Evolutionary conservation across 2,797 vertebrate genomes (phyloP).

Genomic region (Setipinna tenuifilis): DNA sequence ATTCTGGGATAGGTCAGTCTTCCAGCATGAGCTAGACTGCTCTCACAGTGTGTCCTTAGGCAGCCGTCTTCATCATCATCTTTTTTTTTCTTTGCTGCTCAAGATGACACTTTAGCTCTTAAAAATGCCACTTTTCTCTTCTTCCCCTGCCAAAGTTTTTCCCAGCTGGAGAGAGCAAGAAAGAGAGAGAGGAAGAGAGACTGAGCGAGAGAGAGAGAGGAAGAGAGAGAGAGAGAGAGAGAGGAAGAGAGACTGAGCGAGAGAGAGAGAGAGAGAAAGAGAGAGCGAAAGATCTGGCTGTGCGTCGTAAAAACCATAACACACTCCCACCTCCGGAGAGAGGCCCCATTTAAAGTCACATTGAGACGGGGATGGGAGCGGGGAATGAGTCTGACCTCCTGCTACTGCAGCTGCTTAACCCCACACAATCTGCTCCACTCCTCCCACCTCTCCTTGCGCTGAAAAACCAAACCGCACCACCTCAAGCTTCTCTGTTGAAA

Average conservation of each 20-base stretch:
- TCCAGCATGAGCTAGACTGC: neutral
- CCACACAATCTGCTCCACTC: conserved; percentile 34
- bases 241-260: too few relatives aligned
- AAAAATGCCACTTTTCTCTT: neutral
- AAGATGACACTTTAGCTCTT: conserved; percentile 54
- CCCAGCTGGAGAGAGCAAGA: neutral
- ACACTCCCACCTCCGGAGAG: conserved; percentile 42
- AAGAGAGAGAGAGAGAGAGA: too few relatives aligned
- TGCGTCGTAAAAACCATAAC: conserved; percentile 55
- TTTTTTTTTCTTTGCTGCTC: neutral
- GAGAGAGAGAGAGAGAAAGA: too few relatives aligned
- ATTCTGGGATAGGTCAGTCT: neutral
- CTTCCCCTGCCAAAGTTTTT: conserved; percentile 36
- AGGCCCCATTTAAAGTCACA: conserved; percentile 54
- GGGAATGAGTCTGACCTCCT: conserved; percentile 56
- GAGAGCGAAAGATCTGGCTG: conserved; percentile 14
- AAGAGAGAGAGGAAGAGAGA: too few relatives aligned
- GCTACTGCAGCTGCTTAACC: conserved; percentile 45
- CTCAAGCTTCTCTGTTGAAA: neutral
- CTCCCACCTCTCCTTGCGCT: conserved; percentile 21
- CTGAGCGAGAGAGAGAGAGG: too few relatives aligned
- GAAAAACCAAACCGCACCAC: neutral
- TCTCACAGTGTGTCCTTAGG: neutral
- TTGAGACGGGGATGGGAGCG: conserved; percentile 47
- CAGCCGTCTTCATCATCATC: neutral